Evolutionary conservation across 2,113 vertebrate species (phyloP).

Genomic region (Sphyrna mokarran): DNA sequence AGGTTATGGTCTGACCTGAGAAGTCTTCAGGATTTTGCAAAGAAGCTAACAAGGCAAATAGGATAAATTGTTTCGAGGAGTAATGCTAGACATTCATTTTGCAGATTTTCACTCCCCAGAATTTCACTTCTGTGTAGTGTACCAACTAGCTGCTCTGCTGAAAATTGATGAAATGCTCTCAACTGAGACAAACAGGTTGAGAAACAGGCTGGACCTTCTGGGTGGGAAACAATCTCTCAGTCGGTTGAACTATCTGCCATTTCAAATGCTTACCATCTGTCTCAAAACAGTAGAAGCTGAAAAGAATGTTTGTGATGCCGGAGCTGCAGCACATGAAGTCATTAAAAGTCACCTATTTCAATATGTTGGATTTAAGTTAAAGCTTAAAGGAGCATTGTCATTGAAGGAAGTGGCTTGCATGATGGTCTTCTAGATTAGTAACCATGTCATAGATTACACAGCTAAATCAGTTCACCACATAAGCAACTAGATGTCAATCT

Average conservation of each 20-base stretch:
- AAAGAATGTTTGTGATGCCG: not conserved
- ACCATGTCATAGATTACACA: not conserved
- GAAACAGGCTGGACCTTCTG: conserved; percentile 4
- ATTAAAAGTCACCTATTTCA: not conserved
- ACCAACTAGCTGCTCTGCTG: not conserved
- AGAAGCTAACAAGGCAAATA: not conserved
- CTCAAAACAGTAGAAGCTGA: not conserved
- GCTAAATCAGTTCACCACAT: no score
- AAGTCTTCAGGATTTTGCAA: not conserved
- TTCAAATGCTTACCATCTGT: conserved; percentile 15
- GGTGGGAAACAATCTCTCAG: not conserved
- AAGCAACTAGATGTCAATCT: not conserved
- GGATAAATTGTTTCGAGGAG: not conserved
- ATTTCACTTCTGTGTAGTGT: not conserved
- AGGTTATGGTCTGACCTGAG: not conserved
- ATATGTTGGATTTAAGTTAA: not conserved
- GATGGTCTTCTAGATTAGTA: not conserved
- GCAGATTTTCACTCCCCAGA: not conserved
- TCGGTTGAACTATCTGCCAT: conserved; percentile 10
- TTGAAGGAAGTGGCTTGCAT: not conserved
- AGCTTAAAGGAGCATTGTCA: not conserved
- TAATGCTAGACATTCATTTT: not conserved
- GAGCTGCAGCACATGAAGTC: not conserved
- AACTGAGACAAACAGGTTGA: not conserved
- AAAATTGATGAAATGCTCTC: not conserved